phyloP scores from a whole-genome alignment of 2,888 invertebrate species.

The Nephrotoma flavescens region DNA sequence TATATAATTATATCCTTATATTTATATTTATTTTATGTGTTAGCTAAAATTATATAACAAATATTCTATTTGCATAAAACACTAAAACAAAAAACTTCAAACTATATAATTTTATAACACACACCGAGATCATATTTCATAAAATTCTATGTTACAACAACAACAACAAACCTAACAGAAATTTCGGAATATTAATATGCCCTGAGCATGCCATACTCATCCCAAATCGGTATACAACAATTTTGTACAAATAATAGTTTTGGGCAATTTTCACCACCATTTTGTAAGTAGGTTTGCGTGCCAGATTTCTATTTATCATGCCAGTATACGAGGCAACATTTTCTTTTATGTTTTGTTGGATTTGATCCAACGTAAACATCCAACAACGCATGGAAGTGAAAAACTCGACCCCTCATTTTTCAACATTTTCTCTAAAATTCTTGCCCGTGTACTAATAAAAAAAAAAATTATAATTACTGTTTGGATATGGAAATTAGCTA shows the following conservation, averaged over 20 bases:
- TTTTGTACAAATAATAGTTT: background rate
- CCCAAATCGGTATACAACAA: background rate
- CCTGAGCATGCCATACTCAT: background rate
- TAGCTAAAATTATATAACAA: background rate
- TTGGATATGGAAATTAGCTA: background rate
- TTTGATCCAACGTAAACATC: background rate
- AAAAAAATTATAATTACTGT: background rate
- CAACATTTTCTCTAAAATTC: background rate
- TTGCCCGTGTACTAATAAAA: background rate
- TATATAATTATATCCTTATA: background rate
- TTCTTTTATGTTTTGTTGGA: background rate
- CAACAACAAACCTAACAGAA: background rate
- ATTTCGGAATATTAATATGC: background rate
- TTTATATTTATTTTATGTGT: background rate
- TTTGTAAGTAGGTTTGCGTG: background rate
- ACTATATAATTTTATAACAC: background rate
- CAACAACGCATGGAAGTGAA: background rate
- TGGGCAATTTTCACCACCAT: background rate
- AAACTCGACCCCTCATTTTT: background rate
- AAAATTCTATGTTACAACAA: background rate
- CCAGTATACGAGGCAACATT: background rate
- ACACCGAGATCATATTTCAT: background rate
- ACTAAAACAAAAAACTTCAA: background rate
- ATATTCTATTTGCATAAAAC: background rate
- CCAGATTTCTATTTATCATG: background rate